Conservation (phyloP, 2,113 vertebrate genomes). For the Xenopus borealis region DNA sequence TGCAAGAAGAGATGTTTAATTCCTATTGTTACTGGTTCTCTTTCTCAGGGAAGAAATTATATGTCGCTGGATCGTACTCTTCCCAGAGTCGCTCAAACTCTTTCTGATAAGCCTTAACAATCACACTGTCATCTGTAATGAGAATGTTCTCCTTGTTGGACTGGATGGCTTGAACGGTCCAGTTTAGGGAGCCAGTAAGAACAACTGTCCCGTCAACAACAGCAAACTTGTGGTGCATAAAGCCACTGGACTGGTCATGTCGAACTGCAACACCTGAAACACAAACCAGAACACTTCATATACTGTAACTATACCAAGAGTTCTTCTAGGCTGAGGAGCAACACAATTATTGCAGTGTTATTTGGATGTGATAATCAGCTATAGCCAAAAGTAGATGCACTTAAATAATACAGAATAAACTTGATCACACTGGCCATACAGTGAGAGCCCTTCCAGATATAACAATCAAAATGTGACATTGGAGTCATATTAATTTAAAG, state of each 20-base stretch:
- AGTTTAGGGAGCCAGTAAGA: slow-evolving; percentile 93
- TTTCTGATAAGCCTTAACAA: slow-evolving; percentile 71
- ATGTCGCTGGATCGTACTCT: slow-evolving; percentile 68
- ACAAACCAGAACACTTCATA: no score
- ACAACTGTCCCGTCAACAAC: slow-evolving; percentile 77
- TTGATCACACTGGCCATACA: no score
- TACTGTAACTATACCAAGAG: no score
- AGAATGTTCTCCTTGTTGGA: slow-evolving; percentile 84
- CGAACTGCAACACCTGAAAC: slow-evolving; percentile 82
- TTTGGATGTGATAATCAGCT: no score
- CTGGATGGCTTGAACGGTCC: slow-evolving; percentile 85
- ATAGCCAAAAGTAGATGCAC: no score
- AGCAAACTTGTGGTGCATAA: slow-evolving; percentile 96
- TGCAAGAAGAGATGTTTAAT: no score
- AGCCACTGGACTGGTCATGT: slow-evolving; percentile 62
- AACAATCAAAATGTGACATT: no score
- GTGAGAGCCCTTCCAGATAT: no score
- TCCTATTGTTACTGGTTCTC: background rate
- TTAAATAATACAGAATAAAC: no score
- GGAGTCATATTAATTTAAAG: no score
- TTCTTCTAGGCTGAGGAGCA: no score
- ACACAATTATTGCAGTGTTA: no score
- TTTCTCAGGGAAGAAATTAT: slow-evolving; percentile 53
- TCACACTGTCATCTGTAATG: slow-evolving; percentile 72
- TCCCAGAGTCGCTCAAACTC: slow-evolving; percentile 88